phyloP scores from a whole-genome alignment of 2,797 vertebrate species.

The Mareca strepera region DNA sequence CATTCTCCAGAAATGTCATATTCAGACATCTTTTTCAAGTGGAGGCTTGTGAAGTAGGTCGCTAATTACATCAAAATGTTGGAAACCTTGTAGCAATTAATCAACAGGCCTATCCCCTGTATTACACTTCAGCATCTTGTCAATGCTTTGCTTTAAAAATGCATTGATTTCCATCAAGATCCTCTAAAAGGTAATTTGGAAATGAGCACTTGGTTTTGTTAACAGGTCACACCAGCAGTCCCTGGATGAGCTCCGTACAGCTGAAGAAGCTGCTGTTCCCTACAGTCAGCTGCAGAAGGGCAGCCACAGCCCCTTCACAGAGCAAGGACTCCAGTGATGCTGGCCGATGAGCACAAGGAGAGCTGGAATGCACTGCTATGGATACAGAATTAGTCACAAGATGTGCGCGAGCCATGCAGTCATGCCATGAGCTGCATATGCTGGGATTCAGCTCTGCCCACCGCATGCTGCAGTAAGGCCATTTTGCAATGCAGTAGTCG shows the following conservation, averaged over 20 bases:
- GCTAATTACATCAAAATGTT: not conserved
- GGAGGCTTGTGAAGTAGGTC: not conserved
- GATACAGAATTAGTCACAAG: not conserved
- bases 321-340: not conserved
- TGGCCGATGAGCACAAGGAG: not conserved
- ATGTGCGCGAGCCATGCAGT: not conserved
- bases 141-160: not conserved
- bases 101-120: not conserved
- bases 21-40: not conserved
- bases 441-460: not conserved
- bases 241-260: not conserved
- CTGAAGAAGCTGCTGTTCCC: not conserved
- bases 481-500: not conserved
- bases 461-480: not conserved
- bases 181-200: not conserved
- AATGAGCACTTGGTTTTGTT: not conserved
- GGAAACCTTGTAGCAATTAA: not conserved
- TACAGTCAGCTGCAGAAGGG: rapidly evolving
- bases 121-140: not conserved
- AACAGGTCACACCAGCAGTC: not conserved
- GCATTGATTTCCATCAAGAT: not conserved
- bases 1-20: not conserved
- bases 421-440: not conserved
- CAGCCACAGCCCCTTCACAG: not conserved
- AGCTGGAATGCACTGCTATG: not conserved